phyloP scores from a whole-genome alignment of 2,113 vertebrate species.

The Bostrychus sinensis region DNA sequence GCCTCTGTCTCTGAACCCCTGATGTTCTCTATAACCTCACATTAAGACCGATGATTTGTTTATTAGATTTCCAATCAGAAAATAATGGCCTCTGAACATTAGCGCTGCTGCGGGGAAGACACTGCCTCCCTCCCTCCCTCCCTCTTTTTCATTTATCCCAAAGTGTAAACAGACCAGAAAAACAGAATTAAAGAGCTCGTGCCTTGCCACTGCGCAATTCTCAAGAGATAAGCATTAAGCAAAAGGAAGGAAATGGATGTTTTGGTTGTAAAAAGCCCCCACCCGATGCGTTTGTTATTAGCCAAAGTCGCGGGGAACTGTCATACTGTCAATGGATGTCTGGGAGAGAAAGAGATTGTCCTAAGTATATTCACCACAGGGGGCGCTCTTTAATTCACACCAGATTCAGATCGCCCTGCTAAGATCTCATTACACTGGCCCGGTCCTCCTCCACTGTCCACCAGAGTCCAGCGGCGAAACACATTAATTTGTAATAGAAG shows the following conservation, averaged over 20 bases:
- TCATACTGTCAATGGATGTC: slow-evolving; percentile 81
- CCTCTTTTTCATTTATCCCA: slow-evolving; percentile 36
- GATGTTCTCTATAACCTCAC: slow-evolving; percentile 32
- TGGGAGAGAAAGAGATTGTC: slow-evolving; percentile 82
- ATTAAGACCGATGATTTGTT: slow-evolving; percentile 70
- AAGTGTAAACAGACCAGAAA: slow-evolving; percentile 77
- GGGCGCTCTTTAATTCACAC: slow-evolving; percentile 82
- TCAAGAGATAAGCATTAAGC: slow-evolving; percentile 83
- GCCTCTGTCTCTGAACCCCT: slow-evolving; percentile 14
- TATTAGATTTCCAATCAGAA: slow-evolving; percentile 67
- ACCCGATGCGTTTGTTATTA: slow-evolving; percentile 81
- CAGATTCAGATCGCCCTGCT: slow-evolving; percentile 78
- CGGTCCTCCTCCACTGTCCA: slow-evolving; percentile 64
- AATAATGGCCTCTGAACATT: slow-evolving; percentile 51
- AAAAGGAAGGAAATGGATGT: slow-evolving; percentile 74
- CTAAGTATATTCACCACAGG: slow-evolving; percentile 78
- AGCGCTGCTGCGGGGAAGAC: slow-evolving; percentile 43
- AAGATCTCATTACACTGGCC: slow-evolving; percentile 81
- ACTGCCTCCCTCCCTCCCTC: slow-evolving; percentile 16
- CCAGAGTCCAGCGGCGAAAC: slow-evolving; percentile 56
- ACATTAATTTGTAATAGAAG: slow-evolving; percentile 8
- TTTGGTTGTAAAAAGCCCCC: slow-evolving; percentile 70
- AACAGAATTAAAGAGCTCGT: slow-evolving; percentile 71
- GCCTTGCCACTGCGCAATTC: slow-evolving; percentile 75
- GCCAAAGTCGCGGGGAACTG: slow-evolving; percentile 73